Base-by-base conservation (phyloP, 2,888 invertebrate genomes). In the Tetrapedia diversipes region DNA sequence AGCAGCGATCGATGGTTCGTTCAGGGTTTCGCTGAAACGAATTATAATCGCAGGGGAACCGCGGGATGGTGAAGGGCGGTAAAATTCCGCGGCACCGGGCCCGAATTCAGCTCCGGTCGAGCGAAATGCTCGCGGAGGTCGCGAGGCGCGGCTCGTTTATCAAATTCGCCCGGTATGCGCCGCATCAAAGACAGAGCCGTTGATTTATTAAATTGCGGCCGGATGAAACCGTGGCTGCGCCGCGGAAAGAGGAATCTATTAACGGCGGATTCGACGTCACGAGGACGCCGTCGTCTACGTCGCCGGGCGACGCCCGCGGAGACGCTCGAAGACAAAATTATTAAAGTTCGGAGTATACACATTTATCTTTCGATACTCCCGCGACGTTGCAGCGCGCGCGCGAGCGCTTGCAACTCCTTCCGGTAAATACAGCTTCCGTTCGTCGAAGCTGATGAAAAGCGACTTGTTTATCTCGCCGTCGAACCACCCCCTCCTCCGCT, bases 191-290 rank as follows among this genome's bases (percentile, higher is more conserved):
- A 78, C 80, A 70, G 71, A 29, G 59, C 53, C 69, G 76, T 64
- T 80, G 85, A 82, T 84, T 83, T 84, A 83, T 83, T 84, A 84
- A 84, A 83, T 83, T 82, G 71, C 76, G 68, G 68, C 59, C 37
- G 65, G 63, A 51, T 34, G 72, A 59, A 56, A 59, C 65, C 54
- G 53, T 34, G 61, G 11, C 64, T 41, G 45, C 22, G 19, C 63
- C 57, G 56, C 45, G 57, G 67, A 70, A 65, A 54, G 79, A 34
- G 64, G 54, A 61, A 79, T 77, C 82, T 73, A 72, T 79, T 77
- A 77, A 72, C 66, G 37, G 63, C 6, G 57, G 49, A 56, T 71
- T 66, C 64, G 64, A 61, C 68, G 49, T 68, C 47, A 63, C 57
- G 47, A 29, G 45, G 7, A n/a, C n/a, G n/a, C n/a, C 47, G 45